phyloP scores from a whole-genome alignment of 1,140 invertebrate genomes.

The Drosophila asahinai region DNA sequence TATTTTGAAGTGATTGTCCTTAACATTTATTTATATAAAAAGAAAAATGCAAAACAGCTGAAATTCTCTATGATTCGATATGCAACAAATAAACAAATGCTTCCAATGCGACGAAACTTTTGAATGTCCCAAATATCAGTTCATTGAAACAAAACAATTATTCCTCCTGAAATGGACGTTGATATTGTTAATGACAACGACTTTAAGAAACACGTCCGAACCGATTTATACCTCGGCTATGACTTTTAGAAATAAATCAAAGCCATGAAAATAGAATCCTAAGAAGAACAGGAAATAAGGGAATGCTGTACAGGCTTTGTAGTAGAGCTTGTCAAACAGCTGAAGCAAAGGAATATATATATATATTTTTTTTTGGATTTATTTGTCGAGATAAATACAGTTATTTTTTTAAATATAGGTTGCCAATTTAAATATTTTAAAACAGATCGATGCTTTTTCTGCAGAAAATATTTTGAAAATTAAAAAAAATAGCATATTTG shows the following conservation, averaged over 20 bases:
- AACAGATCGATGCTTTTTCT: constrained; percentile 14
- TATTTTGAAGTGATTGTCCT: constrained; percentile 21
- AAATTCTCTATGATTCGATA: constrained; percentile 10
- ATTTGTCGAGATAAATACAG: not conserved
- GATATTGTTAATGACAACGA: constrained; percentile 13
- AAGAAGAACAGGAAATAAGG: constrained; percentile 2
- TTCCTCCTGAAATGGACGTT: constrained; percentile 9
- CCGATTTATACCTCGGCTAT: not conserved
- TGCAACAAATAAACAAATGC: constrained; percentile 10
- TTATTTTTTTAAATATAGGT: constrained; percentile 5
- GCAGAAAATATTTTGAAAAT: constrained; percentile 17
- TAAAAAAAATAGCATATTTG: constrained; percentile 9
- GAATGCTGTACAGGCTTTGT: constrained; percentile 14
- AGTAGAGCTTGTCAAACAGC: constrained; percentile 7
- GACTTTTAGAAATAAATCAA: not conserved
- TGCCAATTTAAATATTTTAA: constrained; percentile 20
- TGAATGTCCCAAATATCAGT: constrained; percentile 1
- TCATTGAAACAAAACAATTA: constrained; percentile 17
- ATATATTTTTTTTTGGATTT: not conserved
- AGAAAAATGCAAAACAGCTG: constrained; percentile 17
- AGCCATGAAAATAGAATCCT: constrained; percentile 1
- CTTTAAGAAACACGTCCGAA: not conserved
- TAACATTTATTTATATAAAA: constrained; percentile 10
- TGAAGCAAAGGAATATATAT: constrained; percentile 15
- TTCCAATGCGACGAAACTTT: constrained; percentile 9